Evolutionary conservation across 2,888 invertebrate species (phyloP).

Genomic region (Melanophora roralis): DNA sequence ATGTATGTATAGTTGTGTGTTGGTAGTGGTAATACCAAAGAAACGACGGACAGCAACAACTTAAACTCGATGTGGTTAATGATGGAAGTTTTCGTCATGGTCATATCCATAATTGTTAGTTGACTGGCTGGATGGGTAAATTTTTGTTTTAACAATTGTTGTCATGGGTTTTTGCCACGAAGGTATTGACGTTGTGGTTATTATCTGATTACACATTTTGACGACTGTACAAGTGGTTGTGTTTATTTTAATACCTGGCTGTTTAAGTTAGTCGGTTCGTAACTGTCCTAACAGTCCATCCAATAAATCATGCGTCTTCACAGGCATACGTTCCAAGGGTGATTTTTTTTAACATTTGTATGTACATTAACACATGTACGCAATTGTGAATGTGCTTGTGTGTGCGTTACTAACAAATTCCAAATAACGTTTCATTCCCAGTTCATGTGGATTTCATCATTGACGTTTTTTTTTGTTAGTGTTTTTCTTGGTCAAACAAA

Average conservation of each 20-base stretch:
- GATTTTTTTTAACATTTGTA: slow-evolving; percentile 6
- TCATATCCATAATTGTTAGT: slow-evolving; percentile 45
- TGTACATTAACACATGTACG: no score
- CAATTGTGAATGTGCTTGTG: not conserved
- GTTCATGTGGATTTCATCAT: slow-evolving; percentile 37
- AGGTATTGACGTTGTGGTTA: slow-evolving; percentile 30
- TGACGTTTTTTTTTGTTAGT: slow-evolving; percentile 1
- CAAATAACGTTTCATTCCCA: slow-evolving; percentile 37
- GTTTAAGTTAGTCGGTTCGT: not conserved
- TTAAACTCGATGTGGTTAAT: slow-evolving; percentile 9
- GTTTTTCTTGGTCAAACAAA: slow-evolving; percentile 3
- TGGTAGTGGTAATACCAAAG: slow-evolving; percentile 25
- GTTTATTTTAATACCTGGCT: slow-evolving; percentile 13
- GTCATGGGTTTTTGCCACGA: slow-evolving; percentile 30
- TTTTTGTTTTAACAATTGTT: slow-evolving; percentile 25
- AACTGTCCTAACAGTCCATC: not conserved
- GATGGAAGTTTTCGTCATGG: slow-evolving; percentile 45
- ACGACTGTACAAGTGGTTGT: slow-evolving; percentile 57
- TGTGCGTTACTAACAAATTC: slow-evolving; percentile 3
- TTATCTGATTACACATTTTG: slow-evolving; percentile 46
- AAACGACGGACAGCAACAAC: slow-evolving; percentile 12
- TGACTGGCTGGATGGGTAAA: slow-evolving; percentile 20
- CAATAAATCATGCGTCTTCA: not conserved
- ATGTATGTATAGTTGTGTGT: slow-evolving; percentile 1
- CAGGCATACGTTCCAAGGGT: slow-evolving; percentile 33